Percentiles rank a stretch among this genome's conserved stretches.
Conservation (phyloP, 1,140 invertebrate genomes). For the Rhopalosiphum padi region DNA sequence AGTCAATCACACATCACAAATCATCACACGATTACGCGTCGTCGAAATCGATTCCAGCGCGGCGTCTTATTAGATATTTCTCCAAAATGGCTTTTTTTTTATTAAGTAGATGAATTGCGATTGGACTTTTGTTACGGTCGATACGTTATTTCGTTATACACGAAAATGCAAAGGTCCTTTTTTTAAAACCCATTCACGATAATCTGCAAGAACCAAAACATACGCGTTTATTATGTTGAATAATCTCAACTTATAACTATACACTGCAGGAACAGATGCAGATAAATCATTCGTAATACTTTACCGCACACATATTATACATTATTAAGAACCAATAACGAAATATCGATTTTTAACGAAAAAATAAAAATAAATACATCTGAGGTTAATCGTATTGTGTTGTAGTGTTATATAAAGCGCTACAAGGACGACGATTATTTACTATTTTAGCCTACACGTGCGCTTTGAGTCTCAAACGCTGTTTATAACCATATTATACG, state of each 20-base stretch:
- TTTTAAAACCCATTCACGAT: too few relatives aligned
- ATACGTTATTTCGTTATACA: too few relatives aligned
- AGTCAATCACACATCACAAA: constrained; percentile 1
- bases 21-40: not conserved
- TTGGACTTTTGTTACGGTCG: not conserved
- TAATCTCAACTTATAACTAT: not conserved
- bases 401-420: not conserved
- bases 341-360: not conserved
- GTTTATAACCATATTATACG: not conserved
- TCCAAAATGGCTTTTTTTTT: not conserved
- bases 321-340: not conserved
- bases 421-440: not conserved
- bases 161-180: too few relatives aligned
- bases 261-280: too few relatives aligned
- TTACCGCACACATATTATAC: too few relatives aligned
- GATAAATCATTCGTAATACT: too few relatives aligned
- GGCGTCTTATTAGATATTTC: not conserved
- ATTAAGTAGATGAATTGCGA: not conserved
- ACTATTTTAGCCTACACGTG: not conserved
- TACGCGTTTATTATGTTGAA: too few relatives aligned
- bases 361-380: not conserved
- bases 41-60: not conserved
- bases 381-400: not conserved
- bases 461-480: not conserved
- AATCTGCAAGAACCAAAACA: not conserved